These are phyloP conservation scores for Spea multiplicata DNA, from an alignment of 2,113 vertebrate species.

Conservation along the genomic window DNA sequence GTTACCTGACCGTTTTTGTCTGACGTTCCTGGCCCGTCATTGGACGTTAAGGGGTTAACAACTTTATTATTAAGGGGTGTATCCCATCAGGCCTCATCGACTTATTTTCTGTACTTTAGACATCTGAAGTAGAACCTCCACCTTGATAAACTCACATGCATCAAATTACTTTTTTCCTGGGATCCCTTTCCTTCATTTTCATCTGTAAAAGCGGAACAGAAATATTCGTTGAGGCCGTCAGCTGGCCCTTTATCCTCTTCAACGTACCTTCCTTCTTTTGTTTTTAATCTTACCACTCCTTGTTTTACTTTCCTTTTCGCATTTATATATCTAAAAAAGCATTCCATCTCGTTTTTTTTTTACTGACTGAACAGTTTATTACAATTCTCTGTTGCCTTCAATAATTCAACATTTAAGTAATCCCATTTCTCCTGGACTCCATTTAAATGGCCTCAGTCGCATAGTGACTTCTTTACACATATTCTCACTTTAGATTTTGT, in stretches of 20 bases:
- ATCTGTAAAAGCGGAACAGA: too few species aligned
- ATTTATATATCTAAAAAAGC: background rate
- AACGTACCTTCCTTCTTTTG: background rate
- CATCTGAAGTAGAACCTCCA: background rate
- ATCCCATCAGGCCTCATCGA: conserved; percentile 10
- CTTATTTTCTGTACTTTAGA: background rate
- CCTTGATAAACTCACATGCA: background rate
- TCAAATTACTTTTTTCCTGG: too few species aligned
- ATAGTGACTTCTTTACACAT: background rate
- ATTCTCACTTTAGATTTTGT: background rate
- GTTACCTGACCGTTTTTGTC: too few species aligned
- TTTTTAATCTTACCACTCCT: background rate
- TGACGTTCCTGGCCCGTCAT: too few species aligned
- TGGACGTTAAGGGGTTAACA: background rate
- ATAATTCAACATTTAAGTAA: background rate
- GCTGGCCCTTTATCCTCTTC: background rate
- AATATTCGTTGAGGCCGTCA: background rate
- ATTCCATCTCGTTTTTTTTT: too few species aligned
- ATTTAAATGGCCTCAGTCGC: background rate
- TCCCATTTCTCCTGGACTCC: background rate
- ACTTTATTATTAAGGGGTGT: background rate
- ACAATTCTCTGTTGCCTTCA: background rate
- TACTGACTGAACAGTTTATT: background rate
- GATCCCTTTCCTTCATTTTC: too few species aligned
- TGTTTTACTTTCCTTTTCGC: background rate